These are phyloP conservation scores for Phlogophora meticulosa DNA, from an alignment of 2,888 invertebrate species.

Conservation along the genomic window DNA sequence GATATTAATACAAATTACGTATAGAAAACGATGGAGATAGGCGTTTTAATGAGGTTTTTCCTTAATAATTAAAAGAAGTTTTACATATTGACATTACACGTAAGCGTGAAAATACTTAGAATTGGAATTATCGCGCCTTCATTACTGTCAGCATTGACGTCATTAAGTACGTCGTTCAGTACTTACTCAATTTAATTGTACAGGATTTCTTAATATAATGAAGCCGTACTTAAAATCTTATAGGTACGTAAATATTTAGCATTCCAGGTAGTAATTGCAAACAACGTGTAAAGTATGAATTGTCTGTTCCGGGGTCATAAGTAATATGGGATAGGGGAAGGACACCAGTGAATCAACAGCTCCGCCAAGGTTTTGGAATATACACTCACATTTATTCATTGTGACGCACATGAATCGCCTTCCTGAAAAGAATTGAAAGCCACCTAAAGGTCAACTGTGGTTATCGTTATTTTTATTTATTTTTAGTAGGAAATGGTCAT, in stretches of 20 bases:
- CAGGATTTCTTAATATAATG: constrained; percentile 18
- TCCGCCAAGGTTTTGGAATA: constrained; percentile 48
- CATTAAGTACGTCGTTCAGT: constrained; percentile 19
- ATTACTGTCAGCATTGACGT: constrained; percentile 43
- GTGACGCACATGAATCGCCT: constrained; percentile 35
- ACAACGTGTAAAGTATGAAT: constrained; percentile 20
- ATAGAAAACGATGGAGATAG: not conserved
- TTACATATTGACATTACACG: constrained; percentile 36
- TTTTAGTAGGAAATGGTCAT: constrained; percentile 39
- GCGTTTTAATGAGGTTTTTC: constrained; percentile 26
- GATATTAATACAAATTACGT: not conserved
- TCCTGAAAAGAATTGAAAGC: constrained; percentile 50
- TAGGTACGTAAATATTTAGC: constrained; percentile 10
- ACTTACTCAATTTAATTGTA: constrained; percentile 17
- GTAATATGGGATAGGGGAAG: constrained; percentile 42
- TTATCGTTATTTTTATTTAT: constrained; percentile 27
- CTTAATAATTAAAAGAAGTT: constrained; percentile 31
- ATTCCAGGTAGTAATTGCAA: constrained; percentile 21
- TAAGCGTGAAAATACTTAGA: constrained; percentile 52
- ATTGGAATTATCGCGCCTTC: constrained; percentile 28
- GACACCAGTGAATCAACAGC: constrained; percentile 28
- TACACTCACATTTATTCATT: constrained; percentile 23
- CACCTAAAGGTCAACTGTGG: constrained; percentile 37
- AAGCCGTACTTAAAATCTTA: not conserved
- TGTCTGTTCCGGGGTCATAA: constrained; percentile 57